Evolutionary conservation across 1,140 invertebrate species (phyloP).

Genomic region (Caenorhabditis latens): DNA sequence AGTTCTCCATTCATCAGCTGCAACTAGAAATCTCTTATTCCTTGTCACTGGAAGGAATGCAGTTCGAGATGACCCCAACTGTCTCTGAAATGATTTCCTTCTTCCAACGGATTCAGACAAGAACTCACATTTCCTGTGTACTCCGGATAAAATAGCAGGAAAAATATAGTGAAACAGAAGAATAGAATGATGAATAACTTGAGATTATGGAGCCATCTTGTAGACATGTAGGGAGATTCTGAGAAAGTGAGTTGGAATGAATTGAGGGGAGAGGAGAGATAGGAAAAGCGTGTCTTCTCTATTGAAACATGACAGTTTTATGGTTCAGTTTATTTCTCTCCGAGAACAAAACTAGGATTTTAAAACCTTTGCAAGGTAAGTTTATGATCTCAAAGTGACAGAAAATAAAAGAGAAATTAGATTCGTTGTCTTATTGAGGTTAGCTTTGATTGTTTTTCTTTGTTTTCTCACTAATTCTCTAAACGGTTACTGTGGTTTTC

Average conservation of each 20-base stretch:
- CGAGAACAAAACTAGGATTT: neutral
- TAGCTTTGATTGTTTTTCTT: too few relatives aligned
- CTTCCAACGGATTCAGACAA: too few relatives aligned
- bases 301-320: neutral
- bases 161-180: neutral
- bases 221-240: neutral
- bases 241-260: neutral
- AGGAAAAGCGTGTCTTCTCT: too few relatives aligned
- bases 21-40: neutral
- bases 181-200: constrained; percentile 27
- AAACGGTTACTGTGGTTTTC: too few relatives aligned
- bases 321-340: neutral
- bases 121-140: constrained; percentile 18
- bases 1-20: constrained; percentile 8
- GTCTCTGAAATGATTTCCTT: neutral
- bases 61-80: neutral
- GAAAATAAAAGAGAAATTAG: too few relatives aligned
- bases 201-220: neutral
- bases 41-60: neutral
- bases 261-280: too few relatives aligned
- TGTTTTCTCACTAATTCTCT: too few relatives aligned
- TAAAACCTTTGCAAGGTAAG: too few relatives aligned
- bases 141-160: constrained; percentile 13
- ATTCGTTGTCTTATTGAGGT: too few relatives aligned
- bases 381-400: too few relatives aligned